These are phyloP conservation scores for Hycleus phaleratus DNA, from an alignment of 1,140 invertebrate genomes.

Conservation along the genomic window DNA sequence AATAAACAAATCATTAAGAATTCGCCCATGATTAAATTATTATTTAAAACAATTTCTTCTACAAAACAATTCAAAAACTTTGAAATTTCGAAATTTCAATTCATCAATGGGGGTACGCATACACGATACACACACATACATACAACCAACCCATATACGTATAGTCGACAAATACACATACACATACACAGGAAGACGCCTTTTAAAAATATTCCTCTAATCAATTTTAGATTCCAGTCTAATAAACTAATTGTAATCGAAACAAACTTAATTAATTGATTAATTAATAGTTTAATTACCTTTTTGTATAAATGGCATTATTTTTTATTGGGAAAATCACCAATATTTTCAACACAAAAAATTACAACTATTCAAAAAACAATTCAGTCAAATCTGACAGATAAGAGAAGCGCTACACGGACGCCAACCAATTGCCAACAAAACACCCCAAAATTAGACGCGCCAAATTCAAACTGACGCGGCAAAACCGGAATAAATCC, in stretches of 20 bases:
- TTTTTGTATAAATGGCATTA: constrained; percentile 24
- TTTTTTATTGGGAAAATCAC: constrained; percentile 5
- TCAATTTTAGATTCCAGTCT: neutral
- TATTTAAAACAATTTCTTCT: neutral
- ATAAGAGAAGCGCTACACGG: constrained; percentile 25
- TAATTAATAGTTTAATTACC: constrained; percentile 3
- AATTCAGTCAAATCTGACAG: constrained; percentile 30
- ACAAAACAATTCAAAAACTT: neutral
- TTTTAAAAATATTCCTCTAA: constrained; percentile 7
- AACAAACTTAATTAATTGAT: neutral
- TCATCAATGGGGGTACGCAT: neutral
- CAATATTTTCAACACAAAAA: constrained; percentile 14
- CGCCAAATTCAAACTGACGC: neutral
- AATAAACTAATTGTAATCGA: neutral
- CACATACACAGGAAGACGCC: constrained; percentile 13
- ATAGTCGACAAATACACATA: neutral
- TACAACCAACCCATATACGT: too few relatives aligned
- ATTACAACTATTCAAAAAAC: constrained; percentile 32
- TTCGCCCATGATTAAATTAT: too few relatives aligned
- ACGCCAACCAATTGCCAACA: constrained; percentile 15
- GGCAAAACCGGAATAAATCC: too few relatives aligned
- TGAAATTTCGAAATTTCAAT: constrained; percentile 12
- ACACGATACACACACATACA: too few relatives aligned
- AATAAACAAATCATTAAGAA: too few relatives aligned
- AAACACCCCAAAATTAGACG: constrained; percentile 8